Evolutionary conservation across 2,888 invertebrate species (phyloP), one percentile per base, ranked within the genome.

Genomic region (Chesias legatella): DNA sequence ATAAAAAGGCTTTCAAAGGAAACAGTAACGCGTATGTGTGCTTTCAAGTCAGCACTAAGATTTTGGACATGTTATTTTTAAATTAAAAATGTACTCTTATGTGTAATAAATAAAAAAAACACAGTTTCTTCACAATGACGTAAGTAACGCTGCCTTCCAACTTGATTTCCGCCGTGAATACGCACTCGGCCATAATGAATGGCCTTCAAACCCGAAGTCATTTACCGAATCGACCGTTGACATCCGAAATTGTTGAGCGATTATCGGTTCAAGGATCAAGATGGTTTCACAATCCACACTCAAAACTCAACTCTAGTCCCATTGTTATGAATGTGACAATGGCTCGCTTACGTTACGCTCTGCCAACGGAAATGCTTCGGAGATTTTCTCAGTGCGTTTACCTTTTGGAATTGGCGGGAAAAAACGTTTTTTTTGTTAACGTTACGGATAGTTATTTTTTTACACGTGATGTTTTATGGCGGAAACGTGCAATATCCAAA

Each of bases 381-480:
- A 63, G 56, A 58, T 63, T 66, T 61, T 48, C 56, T 46, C 49
- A 51, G 63, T 54, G 34, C 63, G 52, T 63, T 65, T 53, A 65
- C 66, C 64, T 57, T 38, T 50, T 17, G 24, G 38, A 47, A 33
- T 48, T 51, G 40, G 38, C 43, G 33, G 50, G 46, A 48, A 51
- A 48, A 30, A 46, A 35, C 30, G 38, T 42, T 38, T 52, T 47
- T 42, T 44, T 34, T 17, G 29, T 35, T 25, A 26, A 7, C 31
- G 36, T 49, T 37, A 38, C 27, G 44, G 33, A 38, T 51, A 25
- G 44, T 48, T 48, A 42, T 36, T n/a, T 33, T n/a, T 26, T 25
- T 9, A 28, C 21, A 25, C 34, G 17, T 43, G 33, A 32, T 40
- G 20, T 23, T 27, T 27, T 34, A 23, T 27, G 10, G 6, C 1